Evolutionary conservation across 2,888 invertebrate genomes (phyloP).

Genomic region (Plebejus argus): DNA sequence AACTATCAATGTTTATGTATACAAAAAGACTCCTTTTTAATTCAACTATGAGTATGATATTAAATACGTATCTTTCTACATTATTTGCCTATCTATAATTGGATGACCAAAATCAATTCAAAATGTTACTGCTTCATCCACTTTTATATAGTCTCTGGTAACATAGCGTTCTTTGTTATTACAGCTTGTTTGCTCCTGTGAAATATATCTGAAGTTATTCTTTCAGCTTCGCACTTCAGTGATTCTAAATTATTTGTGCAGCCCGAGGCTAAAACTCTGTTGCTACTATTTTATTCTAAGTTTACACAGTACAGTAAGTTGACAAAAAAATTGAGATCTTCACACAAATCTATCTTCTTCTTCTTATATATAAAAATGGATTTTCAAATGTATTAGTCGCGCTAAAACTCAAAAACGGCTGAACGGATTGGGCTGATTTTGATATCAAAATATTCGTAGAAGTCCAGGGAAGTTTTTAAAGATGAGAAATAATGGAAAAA

Average conservation of each 20-base stretch:
- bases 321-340: background rate
- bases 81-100: background rate
- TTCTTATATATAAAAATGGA: too few relatives aligned
- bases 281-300: background rate
- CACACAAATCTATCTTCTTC: too few relatives aligned
- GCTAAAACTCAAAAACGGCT: too few relatives aligned
- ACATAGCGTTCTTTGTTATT: constrained; percentile 12
- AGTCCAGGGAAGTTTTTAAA: too few relatives aligned
- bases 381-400: too few relatives aligned
- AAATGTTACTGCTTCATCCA: background rate
- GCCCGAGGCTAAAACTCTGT: background rate
- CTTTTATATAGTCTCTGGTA: background rate
- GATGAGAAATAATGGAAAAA: too few relatives aligned
- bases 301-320: background rate
- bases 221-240: constrained; percentile 18
- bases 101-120: background rate
- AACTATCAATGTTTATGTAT: too few relatives aligned
- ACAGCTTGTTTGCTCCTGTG: constrained; percentile 19
- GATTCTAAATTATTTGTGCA: constrained; percentile 25
- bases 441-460: too few relatives aligned
- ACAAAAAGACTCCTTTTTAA: too few relatives aligned
- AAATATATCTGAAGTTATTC: constrained; percentile 27
- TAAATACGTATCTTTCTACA: too few relatives aligned
- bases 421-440: too few relatives aligned
- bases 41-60: background rate